A percentile compares a stretch with the other conserved stretches of the same genome.
Evolutionary conservation across 92 coral and sea anemone species (phyloP).

Genomic region (Palythoa grandiflora): DNA sequence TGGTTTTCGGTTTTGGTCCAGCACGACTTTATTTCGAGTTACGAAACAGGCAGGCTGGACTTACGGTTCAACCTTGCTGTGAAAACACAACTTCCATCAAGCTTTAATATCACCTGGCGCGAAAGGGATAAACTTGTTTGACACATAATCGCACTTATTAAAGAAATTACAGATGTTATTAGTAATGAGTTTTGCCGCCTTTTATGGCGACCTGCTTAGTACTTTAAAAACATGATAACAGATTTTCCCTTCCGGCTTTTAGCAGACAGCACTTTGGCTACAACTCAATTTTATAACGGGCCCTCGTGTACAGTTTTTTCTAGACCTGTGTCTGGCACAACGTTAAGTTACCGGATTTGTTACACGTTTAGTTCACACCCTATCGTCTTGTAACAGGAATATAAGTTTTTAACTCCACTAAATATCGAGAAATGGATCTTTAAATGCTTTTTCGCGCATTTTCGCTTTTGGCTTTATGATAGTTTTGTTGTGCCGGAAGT

Average conservation of each 20-base stretch:
- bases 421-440: not conserved
- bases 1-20: conserved; percentile 33
- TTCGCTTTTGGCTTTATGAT: not conserved
- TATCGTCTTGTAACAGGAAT: not conserved
- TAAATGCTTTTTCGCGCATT: not conserved
- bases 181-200: not conserved
- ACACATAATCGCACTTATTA: conserved; percentile 14
- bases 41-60: not conserved
- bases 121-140: not conserved
- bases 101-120: not conserved
- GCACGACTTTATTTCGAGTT: not conserved
- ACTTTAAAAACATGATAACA: conserved; percentile 31
- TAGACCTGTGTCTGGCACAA: conserved; percentile 14
- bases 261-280: conserved; percentile 44
- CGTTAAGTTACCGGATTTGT: not conserved
- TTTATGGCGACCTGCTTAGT: conserved; percentile 19
- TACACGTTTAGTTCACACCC: not conserved
- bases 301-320: not conserved
- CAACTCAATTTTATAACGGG: conserved; percentile 47
- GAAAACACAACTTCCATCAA: not conserved
- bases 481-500: conserved; percentile 19
- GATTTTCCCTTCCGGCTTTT: conserved; percentile 39
- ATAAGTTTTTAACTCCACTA: not conserved
- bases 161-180: conserved; percentile 2
- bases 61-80: not conserved